phyloP scores from a whole-genome alignment of 2,888 invertebrate species.

The Tachina fera region DNA sequence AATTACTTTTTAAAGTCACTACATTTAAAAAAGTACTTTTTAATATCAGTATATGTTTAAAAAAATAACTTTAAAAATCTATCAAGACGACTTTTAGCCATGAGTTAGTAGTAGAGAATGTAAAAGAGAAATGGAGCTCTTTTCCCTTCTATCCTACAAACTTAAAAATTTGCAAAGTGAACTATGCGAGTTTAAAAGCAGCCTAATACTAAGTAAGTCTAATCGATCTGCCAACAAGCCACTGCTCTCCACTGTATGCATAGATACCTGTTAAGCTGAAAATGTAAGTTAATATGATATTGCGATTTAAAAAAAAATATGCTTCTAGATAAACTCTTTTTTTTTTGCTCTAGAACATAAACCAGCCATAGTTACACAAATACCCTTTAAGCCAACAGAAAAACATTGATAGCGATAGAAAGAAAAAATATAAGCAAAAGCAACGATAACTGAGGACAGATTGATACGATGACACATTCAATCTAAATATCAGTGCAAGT shows the following conservation, averaged over 20 bases:
- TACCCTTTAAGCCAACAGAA: slow-evolving; percentile 34
- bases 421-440: slow-evolving; percentile 17
- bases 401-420: not conserved
- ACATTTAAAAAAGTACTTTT: not conserved
- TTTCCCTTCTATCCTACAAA: too few species aligned
- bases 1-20: not conserved
- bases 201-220: not conserved
- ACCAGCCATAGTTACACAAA: slow-evolving; percentile 31
- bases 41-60: too few species aligned
- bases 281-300: not conserved
- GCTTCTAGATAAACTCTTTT: slow-evolving; percentile 33
- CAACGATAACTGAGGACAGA: slow-evolving; percentile 9
- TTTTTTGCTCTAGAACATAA: not conserved
- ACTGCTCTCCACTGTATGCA: slow-evolving; percentile 6
- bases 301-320: not conserved
- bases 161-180: too few species aligned
- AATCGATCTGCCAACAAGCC: not conserved
- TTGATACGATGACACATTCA: slow-evolving; percentile 52
- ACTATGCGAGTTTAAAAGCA: not conserved
- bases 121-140: too few species aligned
- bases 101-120: too few species aligned
- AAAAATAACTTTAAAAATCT: not conserved
- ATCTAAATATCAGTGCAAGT: slow-evolving; percentile 47
- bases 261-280: not conserved
- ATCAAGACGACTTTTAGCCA: too few species aligned